phyloP scores from a whole-genome alignment of 2,888 invertebrate species.

The Dorcus hopei region DNA sequence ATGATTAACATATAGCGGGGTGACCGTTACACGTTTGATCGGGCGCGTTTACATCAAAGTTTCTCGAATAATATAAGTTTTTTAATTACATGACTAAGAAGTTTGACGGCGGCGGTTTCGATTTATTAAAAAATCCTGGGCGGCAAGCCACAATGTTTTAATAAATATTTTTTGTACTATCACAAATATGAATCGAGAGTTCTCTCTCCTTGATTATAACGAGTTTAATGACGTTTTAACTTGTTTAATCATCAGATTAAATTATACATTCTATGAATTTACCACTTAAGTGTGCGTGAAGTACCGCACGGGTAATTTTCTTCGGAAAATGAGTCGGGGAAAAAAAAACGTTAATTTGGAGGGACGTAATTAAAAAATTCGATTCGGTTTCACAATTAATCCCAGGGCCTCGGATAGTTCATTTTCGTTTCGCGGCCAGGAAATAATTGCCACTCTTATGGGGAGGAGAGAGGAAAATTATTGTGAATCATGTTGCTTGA shows the following conservation, averaged over 20 bases:
- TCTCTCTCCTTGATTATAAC: background rate
- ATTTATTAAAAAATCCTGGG: constrained; percentile 20
- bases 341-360: too few species aligned
- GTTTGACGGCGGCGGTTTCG: constrained; percentile 14
- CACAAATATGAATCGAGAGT: constrained; percentile 8
- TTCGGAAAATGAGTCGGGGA: too few species aligned
- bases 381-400: too few species aligned
- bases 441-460: too few species aligned
- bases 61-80: constrained; percentile 14
- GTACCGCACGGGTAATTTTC: too few species aligned
- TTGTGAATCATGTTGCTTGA: too few species aligned
- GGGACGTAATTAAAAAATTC: too few species aligned
- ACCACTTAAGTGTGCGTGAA: too few species aligned
- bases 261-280: constrained; percentile 7
- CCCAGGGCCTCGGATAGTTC: too few species aligned
- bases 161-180: constrained; percentile 19
- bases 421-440: too few species aligned
- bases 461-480: too few species aligned
- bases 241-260: constrained; percentile 14
- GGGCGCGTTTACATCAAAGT: constrained; percentile 13
- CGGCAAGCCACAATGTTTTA: constrained; percentile 16
- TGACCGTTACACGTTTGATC: constrained; percentile 17
- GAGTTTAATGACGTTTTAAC: constrained; percentile 11
- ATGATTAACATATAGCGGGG: constrained; percentile 15
- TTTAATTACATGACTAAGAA: constrained; percentile 23